These are phyloP conservation scores for Petromus typicus DNA, from an alignment of 2,113 vertebrate genomes.

Conservation along the genomic window DNA sequence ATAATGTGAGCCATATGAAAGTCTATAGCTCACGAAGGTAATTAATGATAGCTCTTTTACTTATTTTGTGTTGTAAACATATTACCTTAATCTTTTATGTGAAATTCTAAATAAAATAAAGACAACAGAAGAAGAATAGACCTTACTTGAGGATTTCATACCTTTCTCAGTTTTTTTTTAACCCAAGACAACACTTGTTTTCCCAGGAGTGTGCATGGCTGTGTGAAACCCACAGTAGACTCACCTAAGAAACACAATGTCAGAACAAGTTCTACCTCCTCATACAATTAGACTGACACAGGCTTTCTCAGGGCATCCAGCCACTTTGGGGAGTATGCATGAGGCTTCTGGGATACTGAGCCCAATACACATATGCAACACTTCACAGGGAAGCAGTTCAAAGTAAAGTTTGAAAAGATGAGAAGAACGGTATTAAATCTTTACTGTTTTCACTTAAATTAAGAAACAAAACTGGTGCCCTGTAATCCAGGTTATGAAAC, in stretches of 20 bases:
- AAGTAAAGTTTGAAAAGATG: slow-evolving; percentile 52
- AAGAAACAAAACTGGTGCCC: slow-evolving; percentile 14
- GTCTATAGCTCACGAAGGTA: background rate
- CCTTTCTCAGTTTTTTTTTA: background rate
- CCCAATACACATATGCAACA: background rate
- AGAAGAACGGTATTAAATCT: slow-evolving; percentile 44
- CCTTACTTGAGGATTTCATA: background rate
- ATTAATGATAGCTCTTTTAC: background rate
- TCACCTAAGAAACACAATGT: background rate
- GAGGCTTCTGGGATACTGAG: background rate
- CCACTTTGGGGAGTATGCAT: background rate
- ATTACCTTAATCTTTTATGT: background rate
- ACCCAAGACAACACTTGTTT: background rate
- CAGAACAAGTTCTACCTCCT: background rate
- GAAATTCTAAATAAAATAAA: background rate
- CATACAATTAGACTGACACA: background rate
- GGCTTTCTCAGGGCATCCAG: background rate
- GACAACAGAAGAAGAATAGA: background rate
- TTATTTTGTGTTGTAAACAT: background rate
- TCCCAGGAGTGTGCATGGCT: background rate
- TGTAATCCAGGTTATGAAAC: slow-evolving; percentile 59
- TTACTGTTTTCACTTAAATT: slow-evolving; percentile 43
- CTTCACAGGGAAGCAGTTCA: background rate
- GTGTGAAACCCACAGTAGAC: background rate
- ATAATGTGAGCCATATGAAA: background rate